Base-by-base conservation (phyloP, 2,888 invertebrate genomes). In the Drosophila mercatorum region DNA sequence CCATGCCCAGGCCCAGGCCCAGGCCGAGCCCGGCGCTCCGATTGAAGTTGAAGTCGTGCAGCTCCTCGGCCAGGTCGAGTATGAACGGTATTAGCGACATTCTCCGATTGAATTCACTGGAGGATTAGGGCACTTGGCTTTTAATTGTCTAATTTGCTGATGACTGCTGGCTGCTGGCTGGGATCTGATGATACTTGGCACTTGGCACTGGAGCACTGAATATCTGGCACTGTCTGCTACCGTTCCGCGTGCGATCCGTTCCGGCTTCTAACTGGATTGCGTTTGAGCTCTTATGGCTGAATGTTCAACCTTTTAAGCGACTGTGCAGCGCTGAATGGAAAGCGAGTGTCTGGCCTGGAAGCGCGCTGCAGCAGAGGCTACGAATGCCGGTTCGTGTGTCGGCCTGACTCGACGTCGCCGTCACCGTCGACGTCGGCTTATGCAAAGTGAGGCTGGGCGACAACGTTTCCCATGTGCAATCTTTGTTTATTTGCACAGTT, bases 11-110 rank as follows among this genome's bases (percentile, higher is more conserved):
- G 22, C 58, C 75, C 43, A 78, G 57, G 36, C 72, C 68, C 43
- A 78, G 57, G 40, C 72, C 68, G 5, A 76, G 60, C 51, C 59
- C 58, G 65, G 52, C 38, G 61, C 79, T 71, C 52, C 89, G 86
- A 57, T 80, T 79, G 36, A 75, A 80, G 12, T 77, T 80, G 36
- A 80, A 79, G 22, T 86, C 84, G n/a, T 85, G 80, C 55, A 90
- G 63, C 70, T 91, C 92, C 64, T 90, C 83, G 55, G 90, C 91
- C 77, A 91, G 78, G 65, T 85, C 90, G 55, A 91, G 78, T 60
- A 92, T 84, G 51, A 92, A 81, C 55, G 92, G 92, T 81, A 92
- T 77, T 12, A 85, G 73, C 56, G 92, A 81, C 92, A 92, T 92
- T 61, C 17, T 74, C n/a, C 58, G 36, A 17, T 49, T 40, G n/a